Conservation (phyloP, 2,113 vertebrate genomes). For the Mellivora capensis region DNA sequence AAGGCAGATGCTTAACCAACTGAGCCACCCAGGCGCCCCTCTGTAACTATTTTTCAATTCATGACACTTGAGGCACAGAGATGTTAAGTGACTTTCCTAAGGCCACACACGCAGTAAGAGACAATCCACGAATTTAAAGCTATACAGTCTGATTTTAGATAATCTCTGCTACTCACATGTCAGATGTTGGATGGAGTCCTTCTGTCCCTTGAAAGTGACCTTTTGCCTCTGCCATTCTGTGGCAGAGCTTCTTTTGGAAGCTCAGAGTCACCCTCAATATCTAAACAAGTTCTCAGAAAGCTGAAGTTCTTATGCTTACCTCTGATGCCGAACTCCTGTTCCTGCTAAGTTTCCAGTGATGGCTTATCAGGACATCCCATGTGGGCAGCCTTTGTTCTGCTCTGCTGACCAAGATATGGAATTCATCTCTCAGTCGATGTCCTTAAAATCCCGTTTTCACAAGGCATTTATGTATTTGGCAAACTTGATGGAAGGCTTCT, state of each 20-base stretch:
- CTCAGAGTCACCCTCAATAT: not conserved
- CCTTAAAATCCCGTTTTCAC: not conserved
- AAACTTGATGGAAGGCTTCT: not conserved
- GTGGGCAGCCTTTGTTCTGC: not conserved
- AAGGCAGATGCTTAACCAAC: not conserved
- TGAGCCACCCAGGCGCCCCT: not conserved
- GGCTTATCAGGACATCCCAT: not conserved
- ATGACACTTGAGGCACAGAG: slow-evolving; percentile 9
- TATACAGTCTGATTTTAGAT: not conserved
- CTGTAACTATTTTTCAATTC: not conserved
- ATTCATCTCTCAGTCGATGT: not conserved
- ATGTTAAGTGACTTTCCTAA: not conserved
- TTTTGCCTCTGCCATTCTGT: not conserved
- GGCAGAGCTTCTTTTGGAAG: not conserved
- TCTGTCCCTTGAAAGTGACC: not conserved
- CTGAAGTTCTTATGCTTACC: not conserved
- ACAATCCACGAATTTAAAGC: not conserved
- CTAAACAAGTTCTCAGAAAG: not conserved
- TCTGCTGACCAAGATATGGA: not conserved
- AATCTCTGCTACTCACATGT: not conserved
- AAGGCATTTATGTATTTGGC: not conserved
- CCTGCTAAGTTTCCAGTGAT: not conserved
- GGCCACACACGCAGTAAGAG: not conserved
- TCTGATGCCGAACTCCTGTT: not conserved
- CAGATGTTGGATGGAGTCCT: not conserved